A percentile compares a stretch with the other conserved stretches of the same genome.
These are phyloP conservation scores for Scytalopus superciliaris DNA, from an alignment of 2,113 vertebrate genomes.

Conservation along the genomic window DNA sequence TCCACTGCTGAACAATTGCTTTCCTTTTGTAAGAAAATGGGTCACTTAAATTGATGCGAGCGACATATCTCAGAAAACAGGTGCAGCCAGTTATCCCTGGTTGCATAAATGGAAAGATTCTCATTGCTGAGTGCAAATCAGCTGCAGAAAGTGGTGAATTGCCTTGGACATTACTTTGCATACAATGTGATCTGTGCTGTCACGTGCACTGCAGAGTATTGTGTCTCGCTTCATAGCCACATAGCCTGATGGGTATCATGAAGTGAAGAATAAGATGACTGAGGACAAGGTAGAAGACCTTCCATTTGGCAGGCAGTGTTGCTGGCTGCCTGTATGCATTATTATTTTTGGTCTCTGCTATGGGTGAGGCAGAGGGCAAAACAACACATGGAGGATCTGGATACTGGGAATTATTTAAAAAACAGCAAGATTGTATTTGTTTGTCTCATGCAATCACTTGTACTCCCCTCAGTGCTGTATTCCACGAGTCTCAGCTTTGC, in stretches of 20 bases:
- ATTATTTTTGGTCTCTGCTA: neutral
- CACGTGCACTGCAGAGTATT: neutral
- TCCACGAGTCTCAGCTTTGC: neutral
- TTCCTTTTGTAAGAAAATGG: neutral
- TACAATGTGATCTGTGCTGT: neutral
- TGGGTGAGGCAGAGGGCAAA: neutral
- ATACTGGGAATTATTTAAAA: neutral
- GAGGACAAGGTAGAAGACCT: neutral
- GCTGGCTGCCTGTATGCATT: neutral
- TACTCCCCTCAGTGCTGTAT: neutral
- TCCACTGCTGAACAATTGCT: neutral
- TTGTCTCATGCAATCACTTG: neutral
- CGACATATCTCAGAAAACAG: neutral
- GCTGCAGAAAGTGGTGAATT: neutral
- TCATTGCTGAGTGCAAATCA: neutral
- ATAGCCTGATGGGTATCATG: neutral
- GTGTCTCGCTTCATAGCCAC: neutral
- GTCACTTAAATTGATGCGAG: neutral
- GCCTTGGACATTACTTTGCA: neutral
- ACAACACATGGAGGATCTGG: neutral
- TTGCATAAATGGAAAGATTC: neutral
- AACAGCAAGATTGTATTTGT: neutral
- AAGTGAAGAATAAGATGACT: neutral
- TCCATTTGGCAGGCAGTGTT: neutral
- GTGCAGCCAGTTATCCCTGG: neutral